Evolutionary conservation across 2,888 invertebrate species (phyloP), one percentile per base, ranked within the genome.

Genomic region (Cetonia aurata): DNA sequence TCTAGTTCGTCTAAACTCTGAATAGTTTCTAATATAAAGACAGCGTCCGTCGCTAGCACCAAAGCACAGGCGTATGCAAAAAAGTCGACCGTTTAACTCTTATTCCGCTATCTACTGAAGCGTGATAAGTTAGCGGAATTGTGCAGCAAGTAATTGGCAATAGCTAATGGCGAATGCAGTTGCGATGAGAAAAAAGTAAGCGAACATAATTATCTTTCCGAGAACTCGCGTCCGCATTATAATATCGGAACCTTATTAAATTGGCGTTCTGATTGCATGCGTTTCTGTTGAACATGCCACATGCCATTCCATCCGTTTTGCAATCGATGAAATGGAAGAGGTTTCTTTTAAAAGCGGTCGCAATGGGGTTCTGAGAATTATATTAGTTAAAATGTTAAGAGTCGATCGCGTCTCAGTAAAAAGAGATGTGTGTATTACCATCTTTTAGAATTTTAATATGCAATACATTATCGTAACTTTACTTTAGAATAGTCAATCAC

Each of bases 241-340:
- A 44, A 44, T 44, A 44, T 44, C 13, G 13, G 25, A 4, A 4
- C 6, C 12, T 44, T 44, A 44, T 44, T 44, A 44, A 44, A 13
- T 44, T 44, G 25, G 25, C 25, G 9, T 50, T 50, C 17, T 50
- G 13, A 52, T 52, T 19, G 52, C 52, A 4, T 19, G 15, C 19
- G 52, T 52, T 10, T 52, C 19, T 52, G 19, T 52, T 52, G 17
- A 10, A 19, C 52, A 52, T 52, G 25, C 25, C 25, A 15, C 19
- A 19, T 52, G 52, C 10, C 17, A 52, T 52, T 52, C 52, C 52
- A 15, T 52, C 52, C 52, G 17, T 52, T 52, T 52, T 19, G 52
- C 17, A 52, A 52, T 10, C 19, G 2, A 44, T 52, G 52, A 52
- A 52, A 15, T 15, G 17, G 52, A 52, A 52, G 17, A 19, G 17